Conservation (phyloP, 23 tunicate species). For the Clavelina lepadiformis region DNA sequence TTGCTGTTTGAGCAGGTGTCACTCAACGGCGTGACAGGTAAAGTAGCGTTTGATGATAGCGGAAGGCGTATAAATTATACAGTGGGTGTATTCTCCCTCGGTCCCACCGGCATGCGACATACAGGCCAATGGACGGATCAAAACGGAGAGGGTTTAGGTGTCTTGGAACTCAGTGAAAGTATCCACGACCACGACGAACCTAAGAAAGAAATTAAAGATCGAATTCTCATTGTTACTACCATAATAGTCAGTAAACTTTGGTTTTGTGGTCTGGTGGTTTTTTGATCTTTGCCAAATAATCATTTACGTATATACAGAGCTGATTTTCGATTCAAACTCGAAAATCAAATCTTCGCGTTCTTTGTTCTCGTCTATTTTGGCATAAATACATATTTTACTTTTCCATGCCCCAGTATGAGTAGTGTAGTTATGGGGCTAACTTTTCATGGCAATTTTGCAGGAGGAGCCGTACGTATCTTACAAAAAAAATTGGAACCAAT, state of each 20-base stretch:
- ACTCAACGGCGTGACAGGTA: constrained; percentile 38
- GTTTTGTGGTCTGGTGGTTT: neutral
- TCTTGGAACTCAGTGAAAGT: neutral
- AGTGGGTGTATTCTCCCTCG: constrained; percentile 9
- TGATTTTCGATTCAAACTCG: neutral
- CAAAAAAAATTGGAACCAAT: constrained; percentile 25
- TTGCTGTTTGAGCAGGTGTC: constrained; percentile 3
- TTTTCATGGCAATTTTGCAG: too few relatives aligned
- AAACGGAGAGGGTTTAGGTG: neutral
- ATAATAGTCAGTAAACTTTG: constrained; percentile 16
- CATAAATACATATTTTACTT: too few relatives aligned
- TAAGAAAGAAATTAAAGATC: constrained; percentile 6
- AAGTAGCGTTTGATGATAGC: constrained; percentile 35
- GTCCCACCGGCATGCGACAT: constrained; percentile 2
- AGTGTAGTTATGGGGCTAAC: too few relatives aligned
- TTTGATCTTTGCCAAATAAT: too few relatives aligned
- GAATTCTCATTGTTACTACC: constrained; percentile 39
- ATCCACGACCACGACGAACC: neutral
- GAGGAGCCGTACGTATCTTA: constrained; percentile 51
- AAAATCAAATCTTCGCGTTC: neutral
- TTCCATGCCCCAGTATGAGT: too few relatives aligned
- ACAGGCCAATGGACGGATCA: constrained; percentile 27
- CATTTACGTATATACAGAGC: too few relatives aligned
- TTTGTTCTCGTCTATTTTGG: too few relatives aligned
- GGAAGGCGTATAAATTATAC: constrained; percentile 30